Evolutionary conservation across 2,888 invertebrate genomes (phyloP).

Genomic region (Nebria salina): DNA sequence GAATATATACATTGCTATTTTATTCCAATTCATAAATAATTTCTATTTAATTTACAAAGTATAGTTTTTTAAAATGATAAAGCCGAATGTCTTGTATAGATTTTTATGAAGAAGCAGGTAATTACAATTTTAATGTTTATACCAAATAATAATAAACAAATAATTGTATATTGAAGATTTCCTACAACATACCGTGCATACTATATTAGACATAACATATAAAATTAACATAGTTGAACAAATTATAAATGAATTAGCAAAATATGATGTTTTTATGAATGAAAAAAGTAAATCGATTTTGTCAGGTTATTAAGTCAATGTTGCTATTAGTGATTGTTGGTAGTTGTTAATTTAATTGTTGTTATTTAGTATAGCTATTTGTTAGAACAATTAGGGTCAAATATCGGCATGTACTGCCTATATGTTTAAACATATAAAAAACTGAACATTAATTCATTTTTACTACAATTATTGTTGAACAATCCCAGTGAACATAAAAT

Average conservation of each 20-base stretch:
- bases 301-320: slow-evolving; percentile 51
- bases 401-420: slow-evolving; percentile 15
- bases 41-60: not conserved
- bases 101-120: slow-evolving; percentile 3
- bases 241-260: not conserved
- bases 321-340: slow-evolving; percentile 58
- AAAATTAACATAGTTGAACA: not conserved
- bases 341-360: slow-evolving; percentile 60
- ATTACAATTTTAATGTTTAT: slow-evolving; percentile 16
- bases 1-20: too few relatives aligned
- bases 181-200: not conserved
- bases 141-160: slow-evolving; percentile 14
- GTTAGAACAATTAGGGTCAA: slow-evolving; percentile 49
- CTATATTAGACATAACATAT: not conserved
- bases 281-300: slow-evolving; percentile 23
- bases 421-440: not conserved
- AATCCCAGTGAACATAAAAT: not conserved
- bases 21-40: not conserved
- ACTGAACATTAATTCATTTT: not conserved
- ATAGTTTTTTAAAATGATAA: not conserved
- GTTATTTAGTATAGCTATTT: slow-evolving; percentile 57
- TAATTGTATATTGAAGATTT: not conserved
- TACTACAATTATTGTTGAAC: not conserved
- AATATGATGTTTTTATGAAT: slow-evolving; percentile 28
- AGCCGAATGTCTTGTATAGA: slow-evolving; percentile 7